phyloP scores from a whole-genome alignment of 2,113 vertebrate genomes.

The Struthidea cinerea region DNA sequence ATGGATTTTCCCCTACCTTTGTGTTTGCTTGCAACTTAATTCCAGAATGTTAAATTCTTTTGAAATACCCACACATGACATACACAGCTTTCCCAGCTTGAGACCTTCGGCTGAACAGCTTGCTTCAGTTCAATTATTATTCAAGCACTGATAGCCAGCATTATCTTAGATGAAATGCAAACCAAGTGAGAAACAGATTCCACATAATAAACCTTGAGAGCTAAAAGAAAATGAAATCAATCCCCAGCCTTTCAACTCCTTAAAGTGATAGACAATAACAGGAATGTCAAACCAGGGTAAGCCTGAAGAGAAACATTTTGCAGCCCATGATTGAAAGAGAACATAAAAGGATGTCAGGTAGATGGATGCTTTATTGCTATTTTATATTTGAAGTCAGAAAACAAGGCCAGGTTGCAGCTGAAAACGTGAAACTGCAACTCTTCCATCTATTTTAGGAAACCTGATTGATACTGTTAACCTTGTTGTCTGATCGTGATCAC shows the following conservation, averaged over 20 bases:
- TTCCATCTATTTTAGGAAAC: slow-evolving; percentile 65
- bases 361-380: slow-evolving; percentile 67
- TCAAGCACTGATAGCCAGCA: slow-evolving; percentile 30
- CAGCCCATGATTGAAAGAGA: slow-evolving; percentile 58
- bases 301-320: slow-evolving; percentile 50
- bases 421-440: slow-evolving; percentile 63
- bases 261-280: slow-evolving; percentile 65
- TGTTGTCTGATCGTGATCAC: slow-evolving; percentile 39
- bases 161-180: slow-evolving; percentile 53
- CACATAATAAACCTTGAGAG: not conserved
- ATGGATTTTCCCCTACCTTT: not conserved
- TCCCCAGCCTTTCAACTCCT: slow-evolving; percentile 46
- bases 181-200: slow-evolving; percentile 51
- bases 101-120: slow-evolving; percentile 38
- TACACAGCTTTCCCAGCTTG: slow-evolving; percentile 25
- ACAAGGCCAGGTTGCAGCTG: slow-evolving; percentile 60
- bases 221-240: slow-evolving; percentile 65
- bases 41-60: not conserved
- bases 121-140: slow-evolving; percentile 54
- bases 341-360: slow-evolving; percentile 69
- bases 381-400: slow-evolving; percentile 71
- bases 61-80: not conserved
- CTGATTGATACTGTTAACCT: slow-evolving; percentile 31
- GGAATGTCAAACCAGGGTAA: slow-evolving; percentile 61
- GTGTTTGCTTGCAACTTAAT: not conserved